A percentile compares a stretch with the other conserved stretches of the same genome.
phyloP scores from a whole-genome alignment of 1,140 invertebrate species.

The Cydia pomonella region DNA sequence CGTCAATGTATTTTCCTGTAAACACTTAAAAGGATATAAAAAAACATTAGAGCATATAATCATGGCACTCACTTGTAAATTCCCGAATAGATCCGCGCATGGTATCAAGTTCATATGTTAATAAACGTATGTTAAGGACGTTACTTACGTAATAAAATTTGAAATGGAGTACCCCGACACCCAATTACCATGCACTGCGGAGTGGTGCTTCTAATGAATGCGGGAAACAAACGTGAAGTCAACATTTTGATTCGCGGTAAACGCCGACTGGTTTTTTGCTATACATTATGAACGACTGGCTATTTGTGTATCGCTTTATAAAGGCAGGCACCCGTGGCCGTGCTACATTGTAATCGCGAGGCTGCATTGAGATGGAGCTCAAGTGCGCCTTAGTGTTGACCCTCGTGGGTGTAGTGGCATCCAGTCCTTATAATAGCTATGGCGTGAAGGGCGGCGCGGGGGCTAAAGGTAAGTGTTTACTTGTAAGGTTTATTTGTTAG shows the following conservation, averaged over 20 bases:
- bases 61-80: slow-evolving; percentile 1
- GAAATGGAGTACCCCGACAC: slow-evolving; percentile 40
- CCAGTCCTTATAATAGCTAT: slow-evolving; percentile 65
- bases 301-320: slow-evolving; percentile 78
- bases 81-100: not conserved
- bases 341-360: slow-evolving; percentile 65
- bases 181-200: slow-evolving; percentile 47
- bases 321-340: slow-evolving; percentile 55
- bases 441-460: slow-evolving; percentile 61
- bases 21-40: not conserved
- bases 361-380: slow-evolving; percentile 71
- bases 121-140: slow-evolving; percentile 35
- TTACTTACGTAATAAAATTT: slow-evolving; percentile 56
- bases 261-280: slow-evolving; percentile 71
- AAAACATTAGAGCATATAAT: not conserved
- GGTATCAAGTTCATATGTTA: slow-evolving; percentile 20
- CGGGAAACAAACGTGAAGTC: slow-evolving; percentile 60
- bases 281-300: slow-evolving; percentile 52
- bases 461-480: slow-evolving; percentile 52
- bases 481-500: not conserved
- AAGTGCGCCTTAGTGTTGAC: slow-evolving; percentile 56
- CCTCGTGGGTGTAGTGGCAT: slow-evolving; percentile 53
- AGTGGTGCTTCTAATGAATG: slow-evolving; percentile 45
- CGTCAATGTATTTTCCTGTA: not conserved
- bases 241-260: slow-evolving; percentile 66